Evolutionary conservation across 2,797 vertebrate species (phyloP).

Genomic region (Oreochromis mossambicus): DNA sequence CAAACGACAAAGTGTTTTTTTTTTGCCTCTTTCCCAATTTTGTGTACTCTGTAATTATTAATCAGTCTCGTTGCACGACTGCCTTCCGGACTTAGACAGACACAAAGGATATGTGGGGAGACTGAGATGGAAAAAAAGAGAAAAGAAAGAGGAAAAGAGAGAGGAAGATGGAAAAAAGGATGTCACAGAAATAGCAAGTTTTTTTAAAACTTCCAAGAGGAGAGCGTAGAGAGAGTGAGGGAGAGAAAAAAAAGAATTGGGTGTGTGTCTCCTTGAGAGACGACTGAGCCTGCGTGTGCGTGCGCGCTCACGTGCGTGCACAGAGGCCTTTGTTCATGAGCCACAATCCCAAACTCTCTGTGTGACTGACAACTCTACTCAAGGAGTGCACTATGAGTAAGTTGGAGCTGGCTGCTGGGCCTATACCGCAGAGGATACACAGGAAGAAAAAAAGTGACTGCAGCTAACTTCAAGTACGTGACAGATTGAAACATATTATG

Average conservation of each 20-base stretch:
- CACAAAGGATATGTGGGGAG: constrained; percentile 67
- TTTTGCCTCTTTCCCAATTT: constrained; percentile 43
- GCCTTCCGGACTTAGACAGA: constrained; percentile 72
- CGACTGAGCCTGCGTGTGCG: not conserved
- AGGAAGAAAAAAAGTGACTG: constrained; percentile 16
- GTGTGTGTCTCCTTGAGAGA: constrained; percentile 36
- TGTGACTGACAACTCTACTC: constrained; percentile 57
- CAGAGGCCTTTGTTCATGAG: constrained; percentile 46
- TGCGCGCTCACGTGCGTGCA: not conserved
- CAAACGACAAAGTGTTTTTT: constrained; percentile 72
- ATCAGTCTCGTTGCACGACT: constrained; percentile 73
- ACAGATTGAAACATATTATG: constrained; percentile 33
- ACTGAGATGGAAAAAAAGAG: constrained; percentile 43
- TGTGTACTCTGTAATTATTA: constrained; percentile 84
- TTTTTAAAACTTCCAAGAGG: constrained; percentile 41
- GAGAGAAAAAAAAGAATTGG: constrained; percentile 20
- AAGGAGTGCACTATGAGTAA: constrained; percentile 28
- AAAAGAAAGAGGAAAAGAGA: constrained; percentile 17
- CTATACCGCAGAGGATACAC: constrained; percentile 36
- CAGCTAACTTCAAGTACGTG: constrained; percentile 31
- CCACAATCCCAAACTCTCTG: constrained; percentile 31
- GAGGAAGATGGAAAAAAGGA: constrained; percentile 46
- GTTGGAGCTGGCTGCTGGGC: constrained; percentile 37
- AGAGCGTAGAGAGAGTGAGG: not conserved
- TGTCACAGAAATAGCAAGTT: constrained; percentile 61